Percentiles rank a stretch among this genome's conserved stretches.
These are phyloP conservation scores for Phyllopteryx taeniolatus DNA, from an alignment of 2,113 vertebrate genomes.

Conservation along the genomic window DNA sequence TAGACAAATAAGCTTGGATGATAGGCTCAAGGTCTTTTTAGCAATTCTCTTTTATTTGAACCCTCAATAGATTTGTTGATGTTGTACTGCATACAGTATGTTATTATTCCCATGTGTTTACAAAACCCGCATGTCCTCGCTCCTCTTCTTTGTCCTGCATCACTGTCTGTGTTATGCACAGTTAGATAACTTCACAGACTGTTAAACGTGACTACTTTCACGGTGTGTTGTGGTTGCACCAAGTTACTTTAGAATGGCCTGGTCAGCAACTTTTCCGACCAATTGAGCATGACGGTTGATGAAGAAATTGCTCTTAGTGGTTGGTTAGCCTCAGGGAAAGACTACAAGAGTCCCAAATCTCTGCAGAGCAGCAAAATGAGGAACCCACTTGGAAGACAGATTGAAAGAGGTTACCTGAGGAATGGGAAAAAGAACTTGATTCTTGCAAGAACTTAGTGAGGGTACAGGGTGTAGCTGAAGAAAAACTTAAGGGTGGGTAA, in stretches of 20 bases:
- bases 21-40: slow-evolving; percentile 23
- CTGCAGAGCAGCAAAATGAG: slow-evolving; percentile 6
- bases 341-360: not conserved
- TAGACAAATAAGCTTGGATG: not conserved
- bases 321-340: not conserved
- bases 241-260: not conserved
- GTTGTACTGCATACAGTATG: not conserved
- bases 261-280: slow-evolving; percentile 11
- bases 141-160: not conserved
- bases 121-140: not conserved
- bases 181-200: not conserved
- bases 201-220: not conserved
- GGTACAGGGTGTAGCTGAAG: not conserved
- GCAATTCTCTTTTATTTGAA: slow-evolving; percentile 12
- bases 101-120: slow-evolving; percentile 15
- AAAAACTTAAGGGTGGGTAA: not conserved
- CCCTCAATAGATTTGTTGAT: slow-evolving; percentile 10
- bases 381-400: not conserved
- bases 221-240: not conserved
- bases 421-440: not conserved
- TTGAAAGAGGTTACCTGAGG: not conserved
- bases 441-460: not conserved
- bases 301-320: not conserved
- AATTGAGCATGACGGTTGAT: slow-evolving; percentile 4
- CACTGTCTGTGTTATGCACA: not conserved